Conservation (phyloP, 1,140 invertebrate genomes). For the Drosophila bocqueti region DNA sequence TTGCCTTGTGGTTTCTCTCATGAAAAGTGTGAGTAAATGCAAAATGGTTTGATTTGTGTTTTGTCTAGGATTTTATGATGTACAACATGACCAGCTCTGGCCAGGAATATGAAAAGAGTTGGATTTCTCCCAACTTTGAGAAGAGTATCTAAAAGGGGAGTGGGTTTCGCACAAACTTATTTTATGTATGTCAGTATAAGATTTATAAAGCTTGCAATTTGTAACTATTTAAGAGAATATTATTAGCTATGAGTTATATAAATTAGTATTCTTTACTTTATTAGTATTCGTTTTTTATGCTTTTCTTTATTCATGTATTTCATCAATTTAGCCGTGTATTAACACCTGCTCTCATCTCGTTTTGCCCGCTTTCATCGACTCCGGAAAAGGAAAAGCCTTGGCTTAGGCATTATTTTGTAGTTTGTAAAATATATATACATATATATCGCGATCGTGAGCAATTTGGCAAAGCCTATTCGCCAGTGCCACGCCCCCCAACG, state of each 20-base stretch:
- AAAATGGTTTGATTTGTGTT: slow-evolving; percentile 25
- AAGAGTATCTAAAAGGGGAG: neutral
- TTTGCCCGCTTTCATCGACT: neutral
- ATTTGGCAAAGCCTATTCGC: slow-evolving; percentile 5
- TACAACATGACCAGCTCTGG: neutral
- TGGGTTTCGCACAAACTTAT: neutral
- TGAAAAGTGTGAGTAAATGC: neutral
- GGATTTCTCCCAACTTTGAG: neutral
- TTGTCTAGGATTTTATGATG: slow-evolving; percentile 22
- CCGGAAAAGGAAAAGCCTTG: neutral
- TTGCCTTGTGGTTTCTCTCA: neutral
- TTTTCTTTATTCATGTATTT: no score
- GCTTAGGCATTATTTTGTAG: neutral
- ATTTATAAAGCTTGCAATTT: neutral
- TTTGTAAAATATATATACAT: slow-evolving; percentile 1
- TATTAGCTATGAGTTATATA: no score
- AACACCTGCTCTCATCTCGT: neutral
- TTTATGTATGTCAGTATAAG: neutral
- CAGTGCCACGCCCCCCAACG: slow-evolving; percentile 16
- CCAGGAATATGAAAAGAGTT: neutral
- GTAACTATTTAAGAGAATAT: neutral
- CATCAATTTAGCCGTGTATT: neutral
- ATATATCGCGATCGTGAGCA: slow-evolving; percentile 29
- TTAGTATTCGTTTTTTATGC: neutral
- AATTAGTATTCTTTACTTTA: no score